Evolutionary conservation across 1,140 invertebrate genomes (phyloP), one percentile per base, ranked within the genome.

Genomic region (Aphidius gifuensis): DNA sequence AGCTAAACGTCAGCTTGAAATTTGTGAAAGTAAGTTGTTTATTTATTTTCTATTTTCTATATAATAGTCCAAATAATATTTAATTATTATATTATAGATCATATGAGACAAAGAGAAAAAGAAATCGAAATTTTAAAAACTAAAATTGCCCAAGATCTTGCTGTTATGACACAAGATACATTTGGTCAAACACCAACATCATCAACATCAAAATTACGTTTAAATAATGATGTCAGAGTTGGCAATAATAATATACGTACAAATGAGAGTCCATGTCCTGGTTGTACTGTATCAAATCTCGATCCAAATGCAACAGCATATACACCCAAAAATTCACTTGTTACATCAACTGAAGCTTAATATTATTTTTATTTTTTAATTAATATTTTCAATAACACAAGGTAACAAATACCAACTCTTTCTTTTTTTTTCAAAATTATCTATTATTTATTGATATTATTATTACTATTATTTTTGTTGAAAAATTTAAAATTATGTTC

Each of bases 261-360:
- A 40, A 79, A 73, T 58, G 79, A 81, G 62, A 79, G 74, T 64
- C 72, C 73, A 42, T 80, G 77, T 73, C 78, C 80, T 61, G 79
- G 78, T 57, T 81, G 80, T 69, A 81, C 80, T 47, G 77, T 83
- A 54, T 92, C 91, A 11, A 90, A 86, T 66, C 85, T 96, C 62
- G 93, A 96, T 83, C 94, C 94, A 50, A 94, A 96, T 82, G 94
- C 94, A 61, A 90, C 90, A 62, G 92, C 91, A 65, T 96, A 96
- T 80, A 96, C 92, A 59, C 93, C 93, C 54, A 92, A 94, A 76
- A 82, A 84, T 66, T 82, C 79, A 54, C 73, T 85, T 45, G 79
- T 85, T 64, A 77, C 84, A 58, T 85, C 84, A 51, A 86, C 85
- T 42, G 85, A 86, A 80, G 84, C 84, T 77, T 83, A 72, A 81